These are phyloP conservation scores for Camponotus vicinus DNA, from an alignment of 1,140 invertebrate genomes.

Conservation along the genomic window DNA sequence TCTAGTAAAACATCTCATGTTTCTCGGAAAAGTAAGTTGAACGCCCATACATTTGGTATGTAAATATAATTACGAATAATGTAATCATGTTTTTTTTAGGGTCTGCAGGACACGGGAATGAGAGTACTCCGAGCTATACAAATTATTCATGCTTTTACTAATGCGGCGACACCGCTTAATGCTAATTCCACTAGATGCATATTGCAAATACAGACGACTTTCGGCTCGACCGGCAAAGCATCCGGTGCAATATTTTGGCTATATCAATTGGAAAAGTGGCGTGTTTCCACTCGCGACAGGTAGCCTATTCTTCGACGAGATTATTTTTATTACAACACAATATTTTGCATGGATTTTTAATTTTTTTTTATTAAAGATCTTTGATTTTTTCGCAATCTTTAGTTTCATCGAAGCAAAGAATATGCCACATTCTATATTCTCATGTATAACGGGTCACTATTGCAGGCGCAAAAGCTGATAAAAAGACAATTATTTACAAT, in stretches of 20 bases:
- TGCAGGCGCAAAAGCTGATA: background rate
- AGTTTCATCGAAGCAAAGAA: constrained; percentile 3
- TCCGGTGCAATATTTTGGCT: constrained; percentile 94
- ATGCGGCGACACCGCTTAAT: constrained; percentile 95
- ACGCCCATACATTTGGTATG: background rate
- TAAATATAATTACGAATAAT: background rate
- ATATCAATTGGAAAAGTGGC: constrained; percentile 95
- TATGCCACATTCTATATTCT: background rate
- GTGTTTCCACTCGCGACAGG: constrained; percentile 93
- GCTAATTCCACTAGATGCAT: constrained; percentile 94
- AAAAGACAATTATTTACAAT: background rate
- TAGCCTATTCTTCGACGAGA: constrained; percentile 69
- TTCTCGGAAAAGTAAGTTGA: constrained; percentile 87
- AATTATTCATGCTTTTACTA: constrained; percentile 93
- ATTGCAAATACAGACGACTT: constrained; percentile 94
- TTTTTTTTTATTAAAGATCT: background rate
- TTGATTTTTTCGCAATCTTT: background rate
- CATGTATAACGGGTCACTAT: constrained; percentile 16
- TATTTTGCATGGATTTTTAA: background rate
- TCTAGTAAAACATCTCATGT: constrained; percentile 91
- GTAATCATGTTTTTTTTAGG: constrained; percentile 74
- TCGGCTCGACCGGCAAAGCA: constrained; percentile 93
- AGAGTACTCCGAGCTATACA: constrained; percentile 91
- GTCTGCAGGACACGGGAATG: constrained; percentile 88
- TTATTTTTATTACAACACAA: background rate